Percentiles rank a stretch among this genome's conserved stretches.
Evolutionary conservation across 1,140 invertebrate genomes (phyloP).

Genomic region (Platyscapa corneri): DNA sequence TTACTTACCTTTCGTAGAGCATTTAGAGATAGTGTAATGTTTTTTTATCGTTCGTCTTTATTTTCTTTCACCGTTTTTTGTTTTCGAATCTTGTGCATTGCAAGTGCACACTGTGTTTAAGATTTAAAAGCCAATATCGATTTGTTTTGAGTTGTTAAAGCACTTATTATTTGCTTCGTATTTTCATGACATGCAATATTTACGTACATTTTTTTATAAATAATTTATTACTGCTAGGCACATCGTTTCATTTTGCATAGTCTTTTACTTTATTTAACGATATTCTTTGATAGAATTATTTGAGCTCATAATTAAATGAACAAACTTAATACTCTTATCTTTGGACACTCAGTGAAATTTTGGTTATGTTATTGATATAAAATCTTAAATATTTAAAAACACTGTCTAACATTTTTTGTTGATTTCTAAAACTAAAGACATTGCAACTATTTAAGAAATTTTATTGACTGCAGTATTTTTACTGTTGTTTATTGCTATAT

Average conservation of each 20-base stretch:
- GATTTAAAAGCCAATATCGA: slow-evolving; percentile 46
- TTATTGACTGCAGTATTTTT: no score
- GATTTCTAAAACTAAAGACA: no score
- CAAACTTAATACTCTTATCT: neutral
- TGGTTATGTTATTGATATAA: neutral
- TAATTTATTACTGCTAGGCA: neutral
- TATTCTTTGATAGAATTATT: neutral
- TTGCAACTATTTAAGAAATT: no score
- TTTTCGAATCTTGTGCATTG: neutral
- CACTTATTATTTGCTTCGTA: neutral
- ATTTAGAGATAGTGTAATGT: neutral
- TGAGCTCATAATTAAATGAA: neutral
- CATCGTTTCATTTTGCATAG: slow-evolving; percentile 8
- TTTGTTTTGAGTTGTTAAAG: slow-evolving; percentile 32
- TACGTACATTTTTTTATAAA: neutral
- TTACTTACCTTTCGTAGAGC: neutral
- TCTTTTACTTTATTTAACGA: neutral
- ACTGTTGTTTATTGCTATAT: no score
- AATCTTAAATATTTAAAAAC: neutral
- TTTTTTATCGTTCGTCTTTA: neutral
- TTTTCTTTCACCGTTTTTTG: slow-evolving; percentile 5
- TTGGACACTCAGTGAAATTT: neutral
- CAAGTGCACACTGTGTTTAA: neutral
- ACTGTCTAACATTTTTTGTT: neutral
- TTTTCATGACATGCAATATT: slow-evolving; percentile 3